Percentiles rank a stretch among this genome's conserved stretches.
phyloP scores from a whole-genome alignment of 2,888 invertebrate genomes.

The Ophion ventricosus region DNA sequence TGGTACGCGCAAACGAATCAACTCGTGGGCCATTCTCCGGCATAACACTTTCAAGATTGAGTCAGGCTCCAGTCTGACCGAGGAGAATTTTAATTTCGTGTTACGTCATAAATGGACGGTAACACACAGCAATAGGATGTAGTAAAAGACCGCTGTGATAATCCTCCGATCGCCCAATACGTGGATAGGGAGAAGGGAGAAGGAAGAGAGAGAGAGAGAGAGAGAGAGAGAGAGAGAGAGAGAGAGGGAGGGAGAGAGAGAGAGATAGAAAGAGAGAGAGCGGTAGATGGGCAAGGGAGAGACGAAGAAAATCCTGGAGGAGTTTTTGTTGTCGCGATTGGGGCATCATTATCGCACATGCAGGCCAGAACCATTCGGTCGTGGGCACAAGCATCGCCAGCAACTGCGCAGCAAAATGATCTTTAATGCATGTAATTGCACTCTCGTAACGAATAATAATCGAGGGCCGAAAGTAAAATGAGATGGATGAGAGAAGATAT shows the following conservation, averaged over 20 bases:
- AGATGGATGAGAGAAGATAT: constrained; percentile 43
- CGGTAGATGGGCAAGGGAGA: background rate
- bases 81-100: constrained; percentile 64
- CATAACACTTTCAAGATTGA: constrained; percentile 67
- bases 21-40: constrained; percentile 41
- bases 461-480: constrained; percentile 56
- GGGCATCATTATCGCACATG: constrained; percentile 53
- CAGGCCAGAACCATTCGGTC: constrained; percentile 19
- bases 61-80: constrained; percentile 59
- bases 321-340: constrained; percentile 46
- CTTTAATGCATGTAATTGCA: constrained; percentile 59
- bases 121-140: constrained; percentile 27
- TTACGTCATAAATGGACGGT: constrained; percentile 62
- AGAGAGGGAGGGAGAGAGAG: no score
- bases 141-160: constrained; percentile 11
- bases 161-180: constrained; percentile 36
- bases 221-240: background rate
- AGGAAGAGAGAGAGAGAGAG: background rate
- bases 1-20: constrained; percentile 20
- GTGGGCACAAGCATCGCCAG: constrained; percentile 14
- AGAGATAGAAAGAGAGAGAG: no score
- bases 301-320: background rate
- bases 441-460: constrained; percentile 55
- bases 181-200: background rate
- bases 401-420: constrained; percentile 37